Base-by-base conservation (phyloP, 2,888 invertebrate species). In the Tenthredo mesomela region DNA sequence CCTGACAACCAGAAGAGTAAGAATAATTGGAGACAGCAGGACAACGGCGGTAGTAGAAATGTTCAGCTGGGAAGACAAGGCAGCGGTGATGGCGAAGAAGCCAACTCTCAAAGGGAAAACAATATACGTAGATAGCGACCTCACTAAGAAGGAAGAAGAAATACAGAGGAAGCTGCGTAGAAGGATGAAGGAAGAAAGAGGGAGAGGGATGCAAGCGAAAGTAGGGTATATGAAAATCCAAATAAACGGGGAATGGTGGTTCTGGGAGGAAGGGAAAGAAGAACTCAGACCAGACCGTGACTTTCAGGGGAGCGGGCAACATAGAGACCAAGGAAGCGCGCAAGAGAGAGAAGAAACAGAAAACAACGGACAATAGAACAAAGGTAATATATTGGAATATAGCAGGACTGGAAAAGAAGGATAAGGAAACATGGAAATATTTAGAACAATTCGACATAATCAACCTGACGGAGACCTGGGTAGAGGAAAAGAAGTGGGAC, bases 391-490 rank as follows among this genome's bases (percentile, higher is more conserved):
- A 87, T 73, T 88, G 86, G 86, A 89, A 87, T 43, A 85, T 87
- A 15, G 88, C 87, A 15, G 88, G 87, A 2, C 1, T 87, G 40
- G 21, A 61, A 37, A 86, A 86, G 0, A 89, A 89, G 25, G 87
- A 87, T 33, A 82, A 71, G 33, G 87, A 88, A 3, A 86, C 87
- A 25, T 87, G 86, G 85, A 65, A 85, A 1, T 84, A 40, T 33
- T 12, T 89, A 18, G 84, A 77, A 10, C 70, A 70, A 9, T 86
- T 71, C 65, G 87, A 88, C 9, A 82, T 83, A 21, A 43, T 86
- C 58, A 83, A 21, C 1, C 2, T 78, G n/a, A 80, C 54, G 7
- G 86, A 85, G 37, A 86, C 85, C 9, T 86, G 86, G 86, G 73
- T 86, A 37, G 85, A 84, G n/a, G 71, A 82, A 12, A 85, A 71